Percentiles rank a stretch among this genome's conserved stretches.
phyloP scores from a whole-genome alignment of 2,113 vertebrate species.

The Mionectes macconnelli region DNA sequence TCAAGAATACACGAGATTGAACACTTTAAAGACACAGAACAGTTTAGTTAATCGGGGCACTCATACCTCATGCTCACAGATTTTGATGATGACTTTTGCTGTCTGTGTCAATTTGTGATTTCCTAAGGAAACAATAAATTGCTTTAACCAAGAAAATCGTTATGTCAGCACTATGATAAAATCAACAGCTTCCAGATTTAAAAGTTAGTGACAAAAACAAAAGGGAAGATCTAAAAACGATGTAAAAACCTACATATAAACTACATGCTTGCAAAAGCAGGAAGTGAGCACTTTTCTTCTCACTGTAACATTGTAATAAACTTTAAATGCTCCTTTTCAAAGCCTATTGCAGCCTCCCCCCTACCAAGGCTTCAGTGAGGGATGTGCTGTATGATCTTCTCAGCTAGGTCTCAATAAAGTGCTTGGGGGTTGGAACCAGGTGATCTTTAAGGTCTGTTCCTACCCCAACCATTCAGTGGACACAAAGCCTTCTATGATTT shows the following conservation, averaged over 20 bases:
- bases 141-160: constrained; percentile 12
- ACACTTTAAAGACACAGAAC: not conserved
- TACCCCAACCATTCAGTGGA: not conserved
- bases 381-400: not conserved
- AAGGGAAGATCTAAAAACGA: not conserved
- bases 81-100: constrained; percentile 97
- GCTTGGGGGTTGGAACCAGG: not conserved
- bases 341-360: not conserved
- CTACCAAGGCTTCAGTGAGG: not conserved
- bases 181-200: not conserved
- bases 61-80: constrained; percentile 97
- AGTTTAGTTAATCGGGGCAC: not conserved
- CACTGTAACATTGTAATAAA: not conserved
- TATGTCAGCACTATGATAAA: not conserved
- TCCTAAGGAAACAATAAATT: constrained; percentile 75
- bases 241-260: not conserved
- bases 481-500: not conserved
- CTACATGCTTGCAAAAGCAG: not conserved
- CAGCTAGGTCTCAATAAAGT: not conserved
- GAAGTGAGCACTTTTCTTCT: not conserved
- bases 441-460: not conserved
- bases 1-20: not conserved
- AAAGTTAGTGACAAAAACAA: not conserved
- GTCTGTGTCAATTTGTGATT: constrained; percentile 99
- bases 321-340: not conserved